These are phyloP conservation scores for Phthorimaea operculella DNA, from an alignment of 1,140 invertebrate species.

Conservation along the genomic window DNA sequence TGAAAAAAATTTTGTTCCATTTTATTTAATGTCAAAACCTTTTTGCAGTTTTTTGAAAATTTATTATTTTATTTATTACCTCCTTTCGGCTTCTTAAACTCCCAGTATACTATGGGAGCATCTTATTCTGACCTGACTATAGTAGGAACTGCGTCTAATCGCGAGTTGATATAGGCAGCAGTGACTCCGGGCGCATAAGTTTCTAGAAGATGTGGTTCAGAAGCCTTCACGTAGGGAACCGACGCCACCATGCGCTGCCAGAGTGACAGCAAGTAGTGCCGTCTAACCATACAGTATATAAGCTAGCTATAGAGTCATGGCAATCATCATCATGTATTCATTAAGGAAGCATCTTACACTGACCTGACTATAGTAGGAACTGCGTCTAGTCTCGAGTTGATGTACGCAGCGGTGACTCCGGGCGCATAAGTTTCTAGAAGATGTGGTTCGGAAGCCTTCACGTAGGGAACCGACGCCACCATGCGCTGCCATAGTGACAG, in stretches of 20 bases:
- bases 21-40: no score
- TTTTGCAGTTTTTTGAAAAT: no score
- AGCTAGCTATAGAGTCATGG: no score
- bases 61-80: no score
- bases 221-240: constrained; percentile 97
- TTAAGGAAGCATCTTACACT: no score
- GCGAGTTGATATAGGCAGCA: constrained; percentile 93
- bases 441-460: constrained; percentile 96
- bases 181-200: constrained; percentile 97
- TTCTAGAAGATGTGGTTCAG: constrained; percentile 94
- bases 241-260: constrained; percentile 99
- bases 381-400: constrained; percentile 92
- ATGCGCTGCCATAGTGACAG: no score
- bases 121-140: constrained; percentile 89
- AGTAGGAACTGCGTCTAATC: constrained; percentile 90
- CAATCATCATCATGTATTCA: no score
- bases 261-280: constrained; percentile 87
- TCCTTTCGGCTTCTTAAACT: no score
- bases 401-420: constrained; percentile 94
- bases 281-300: no score
- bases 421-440: constrained; percentile 96
- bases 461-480: constrained; percentile 99
- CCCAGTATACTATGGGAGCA: no score
- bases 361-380: constrained; percentile 88
- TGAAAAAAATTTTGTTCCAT: no score